Conservation (phyloP, 2,113 vertebrate species). For the Cololabis saira region DNA sequence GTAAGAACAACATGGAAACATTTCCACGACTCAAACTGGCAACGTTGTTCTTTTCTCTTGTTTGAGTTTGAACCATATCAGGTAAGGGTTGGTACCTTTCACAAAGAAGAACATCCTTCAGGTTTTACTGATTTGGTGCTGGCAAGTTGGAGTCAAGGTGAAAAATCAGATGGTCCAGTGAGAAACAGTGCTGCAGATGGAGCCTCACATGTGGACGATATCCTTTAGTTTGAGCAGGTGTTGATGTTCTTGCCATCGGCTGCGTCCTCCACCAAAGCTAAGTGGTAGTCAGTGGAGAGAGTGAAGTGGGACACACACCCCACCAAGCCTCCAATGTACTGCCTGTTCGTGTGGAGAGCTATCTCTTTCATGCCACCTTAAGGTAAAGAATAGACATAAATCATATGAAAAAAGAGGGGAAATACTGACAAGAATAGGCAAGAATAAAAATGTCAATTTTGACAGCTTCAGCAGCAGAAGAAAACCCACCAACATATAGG, state of each 20-base stretch:
- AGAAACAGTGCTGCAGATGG: constrained; percentile 74
- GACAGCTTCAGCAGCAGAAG: background rate
- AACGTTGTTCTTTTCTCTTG: constrained; percentile 6
- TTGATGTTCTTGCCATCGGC: constrained; percentile 96
- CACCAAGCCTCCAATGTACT: constrained; percentile 89
- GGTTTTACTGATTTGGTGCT: constrained; percentile 27
- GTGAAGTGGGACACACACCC: constrained; percentile 97
- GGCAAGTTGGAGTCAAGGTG: constrained; percentile 28
- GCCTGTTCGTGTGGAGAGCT: constrained; percentile 91
- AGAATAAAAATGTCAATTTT: background rate
- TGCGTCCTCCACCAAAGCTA: constrained; percentile 93
- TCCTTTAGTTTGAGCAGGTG: constrained; percentile 86
- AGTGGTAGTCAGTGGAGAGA: constrained; percentile 92
- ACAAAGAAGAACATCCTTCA: background rate
- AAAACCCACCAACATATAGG: constrained; percentile 89
- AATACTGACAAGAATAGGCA: background rate
- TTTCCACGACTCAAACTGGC: constrained; percentile 7
- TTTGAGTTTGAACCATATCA: constrained; percentile 9
- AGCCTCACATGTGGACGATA: background rate
- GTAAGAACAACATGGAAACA: background rate
- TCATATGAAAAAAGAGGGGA: background rate
- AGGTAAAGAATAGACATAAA: constrained; percentile 20
- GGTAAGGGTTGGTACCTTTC: background rate
- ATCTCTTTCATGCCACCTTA: constrained; percentile 97
- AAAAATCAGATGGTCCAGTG: constrained; percentile 66